A percentile compares a stretch with the other conserved stretches of the same genome.
These are phyloP conservation scores for Tetragnatha versicolor DNA, from an alignment of 1,140 invertebrate genomes.

Conservation along the genomic window DNA sequence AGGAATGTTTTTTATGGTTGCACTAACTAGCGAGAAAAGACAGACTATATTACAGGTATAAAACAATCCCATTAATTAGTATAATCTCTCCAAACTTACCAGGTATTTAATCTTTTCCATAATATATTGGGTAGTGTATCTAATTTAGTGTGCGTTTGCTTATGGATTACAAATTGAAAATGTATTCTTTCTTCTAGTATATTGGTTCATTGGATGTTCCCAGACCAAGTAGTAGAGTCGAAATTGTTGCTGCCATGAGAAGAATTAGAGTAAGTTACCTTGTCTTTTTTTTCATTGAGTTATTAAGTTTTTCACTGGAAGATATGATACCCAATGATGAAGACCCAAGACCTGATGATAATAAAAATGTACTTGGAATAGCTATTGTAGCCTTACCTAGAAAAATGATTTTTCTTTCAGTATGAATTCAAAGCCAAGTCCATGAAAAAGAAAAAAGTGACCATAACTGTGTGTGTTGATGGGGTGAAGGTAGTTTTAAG, in stretches of 20 bases:
- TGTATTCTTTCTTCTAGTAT: conserved; percentile 79
- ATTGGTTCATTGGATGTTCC: conserved; percentile 97
- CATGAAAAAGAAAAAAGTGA: conserved; percentile 97
- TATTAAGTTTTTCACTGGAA: background rate
- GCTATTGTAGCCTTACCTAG: too few relatives aligned
- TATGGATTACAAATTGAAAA: too few relatives aligned
- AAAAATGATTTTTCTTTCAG: too few relatives aligned
- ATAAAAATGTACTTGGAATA: too few relatives aligned
- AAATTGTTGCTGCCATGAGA: conserved; percentile 98
- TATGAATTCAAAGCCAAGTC: conserved; percentile 98
- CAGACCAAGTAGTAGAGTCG: conserved; percentile 90
- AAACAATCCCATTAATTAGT: too few relatives aligned
- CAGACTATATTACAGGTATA: too few relatives aligned
- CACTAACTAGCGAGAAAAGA: too few relatives aligned
- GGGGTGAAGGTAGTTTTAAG: conserved; percentile 86
- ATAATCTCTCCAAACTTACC: too few relatives aligned
- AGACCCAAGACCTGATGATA: background rate
- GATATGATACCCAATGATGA: background rate
- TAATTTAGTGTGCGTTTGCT: too few relatives aligned
- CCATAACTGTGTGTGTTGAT: conserved; percentile 91
- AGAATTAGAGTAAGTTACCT: conserved; percentile 83
- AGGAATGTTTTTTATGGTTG: too few relatives aligned
- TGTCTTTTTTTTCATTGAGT: background rate
- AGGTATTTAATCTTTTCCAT: too few relatives aligned
- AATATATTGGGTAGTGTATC: background rate